A percentile compares a stretch with the other conserved stretches of the same genome.
phyloP scores from a whole-genome alignment of 1,140 invertebrate genomes.

The Dolichoris vasculosae region DNA sequence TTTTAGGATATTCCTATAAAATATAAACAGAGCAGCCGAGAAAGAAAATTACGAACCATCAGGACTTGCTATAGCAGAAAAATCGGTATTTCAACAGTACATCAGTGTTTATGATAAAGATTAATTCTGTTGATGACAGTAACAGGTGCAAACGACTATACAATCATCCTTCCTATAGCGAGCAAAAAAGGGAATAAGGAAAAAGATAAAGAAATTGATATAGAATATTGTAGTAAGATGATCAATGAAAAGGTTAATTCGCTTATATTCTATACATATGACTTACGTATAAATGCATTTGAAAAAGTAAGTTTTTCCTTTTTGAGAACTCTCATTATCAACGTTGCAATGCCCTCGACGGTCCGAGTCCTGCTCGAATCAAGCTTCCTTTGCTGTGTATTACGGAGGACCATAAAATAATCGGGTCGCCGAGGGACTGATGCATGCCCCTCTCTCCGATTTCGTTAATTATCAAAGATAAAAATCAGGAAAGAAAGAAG shows the following conservation, averaged over 20 bases:
- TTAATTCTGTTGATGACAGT: not conserved
- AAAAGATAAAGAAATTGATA: not conserved
- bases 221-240: not conserved
- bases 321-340: not conserved
- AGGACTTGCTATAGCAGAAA: not conserved
- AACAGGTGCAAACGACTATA: not conserved
- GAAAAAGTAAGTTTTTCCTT: not conserved
- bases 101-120: not conserved
- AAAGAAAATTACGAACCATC: not conserved
- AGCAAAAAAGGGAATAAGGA: not conserved
- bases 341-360: not conserved
- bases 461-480: not conserved
- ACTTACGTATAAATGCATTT: not conserved
- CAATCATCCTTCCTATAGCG: no score
- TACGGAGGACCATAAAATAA: not conserved
- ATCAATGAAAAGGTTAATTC: no score
- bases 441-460: no score
- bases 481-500: not conserved
- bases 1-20: not conserved
- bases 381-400: not conserved
- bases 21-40: not conserved
- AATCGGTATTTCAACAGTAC: not conserved
- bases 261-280: slow-evolving; percentile 4
- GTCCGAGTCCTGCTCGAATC: slow-evolving; percentile 44
- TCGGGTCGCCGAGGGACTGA: not conserved